Base-by-base conservation (phyloP, 2,113 vertebrate genomes). In the Microcebus griseorufus region DNA sequence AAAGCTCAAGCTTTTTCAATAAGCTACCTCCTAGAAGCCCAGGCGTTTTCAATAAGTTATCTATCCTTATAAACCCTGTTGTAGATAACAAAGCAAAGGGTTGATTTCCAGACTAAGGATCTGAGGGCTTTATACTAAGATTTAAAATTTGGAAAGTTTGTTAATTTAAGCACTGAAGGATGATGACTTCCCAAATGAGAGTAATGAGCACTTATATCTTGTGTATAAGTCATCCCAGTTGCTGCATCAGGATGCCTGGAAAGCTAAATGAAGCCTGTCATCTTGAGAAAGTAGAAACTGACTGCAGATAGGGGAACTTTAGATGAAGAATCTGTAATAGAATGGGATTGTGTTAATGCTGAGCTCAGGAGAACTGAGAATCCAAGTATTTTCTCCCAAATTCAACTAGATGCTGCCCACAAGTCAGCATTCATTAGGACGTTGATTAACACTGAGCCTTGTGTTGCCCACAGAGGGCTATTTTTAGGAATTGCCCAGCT, bases 181-280 rank as follows among this genome's bases (percentile, higher is more conserved):
- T 37, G 42, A 6, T 37, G n/a, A 83, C n/a, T 80, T 93, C 67
- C 53, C 20, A 13, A 32, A 25, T n/a, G 48, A 81, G 2, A 0
- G 62, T 37, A 7, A 48, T 18, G 78, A 32, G 72, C n/a, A 23
- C 18, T 48, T 14, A 32, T 5, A 22, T 14, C 7, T 8, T 17
- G 1, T 6, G 0, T 0, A 0, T 11, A 51, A 9, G 2, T 55
- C 32, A 11, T 37, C 16, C 53, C 6, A 14, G 2, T 25, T 60
- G 25, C 17, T 34, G 0, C 0, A 13, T 37, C 60, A 81, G 60
- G 37, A 42, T 5, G 2, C 7, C 3, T 29, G 39, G 65, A 18
- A 14, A 39, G 1, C 29, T 23, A 3, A 32, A 32, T 4, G 14
- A 22, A 53, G 5, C 55, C 23, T 58, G 32, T 18, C 9, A 13